A percentile compares a stretch with the other conserved stretches of the same genome.
Evolutionary conservation across 1,140 invertebrate species (phyloP).

Genomic region (Drosophila ambigua): DNA sequence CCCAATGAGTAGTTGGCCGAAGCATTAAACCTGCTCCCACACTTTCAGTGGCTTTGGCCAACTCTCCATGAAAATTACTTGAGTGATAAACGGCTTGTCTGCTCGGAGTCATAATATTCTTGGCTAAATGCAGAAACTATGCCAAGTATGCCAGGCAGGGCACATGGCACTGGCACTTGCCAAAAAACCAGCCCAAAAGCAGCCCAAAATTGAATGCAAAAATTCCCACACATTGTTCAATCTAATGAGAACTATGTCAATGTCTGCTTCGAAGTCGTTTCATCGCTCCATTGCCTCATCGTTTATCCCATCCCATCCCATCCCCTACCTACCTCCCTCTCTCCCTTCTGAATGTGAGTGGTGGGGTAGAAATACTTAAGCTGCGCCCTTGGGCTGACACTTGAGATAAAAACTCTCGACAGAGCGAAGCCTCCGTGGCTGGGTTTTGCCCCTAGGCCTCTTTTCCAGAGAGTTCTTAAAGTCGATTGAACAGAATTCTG

Average conservation of each 20-base stretch:
- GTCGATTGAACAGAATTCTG: slow-evolving; percentile 50
- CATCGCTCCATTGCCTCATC: too few species aligned
- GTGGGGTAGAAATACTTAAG: slow-evolving; percentile 33
- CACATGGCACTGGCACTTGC: slow-evolving; percentile 31
- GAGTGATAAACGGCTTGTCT: not conserved
- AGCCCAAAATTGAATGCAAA: slow-evolving; percentile 49
- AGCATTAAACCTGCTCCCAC: not conserved
- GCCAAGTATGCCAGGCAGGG: slow-evolving; percentile 31
- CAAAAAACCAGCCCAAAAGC: slow-evolving; percentile 24
- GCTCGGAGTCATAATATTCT: slow-evolving; percentile 17
- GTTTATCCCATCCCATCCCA: slow-evolving; percentile 4
- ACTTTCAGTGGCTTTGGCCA: slow-evolving; percentile 1
- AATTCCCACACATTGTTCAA: slow-evolving; percentile 65
- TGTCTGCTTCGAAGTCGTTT: slow-evolving; percentile 41
- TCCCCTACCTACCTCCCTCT: not conserved
- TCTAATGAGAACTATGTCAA: slow-evolving; percentile 72
- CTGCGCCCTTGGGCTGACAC: slow-evolving; percentile 70
- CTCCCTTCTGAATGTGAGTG: not conserved
- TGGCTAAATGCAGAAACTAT: slow-evolving; percentile 26
- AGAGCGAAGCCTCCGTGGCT: slow-evolving; percentile 5
- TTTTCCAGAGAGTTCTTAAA: slow-evolving; percentile 19
- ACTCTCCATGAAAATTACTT: not conserved
- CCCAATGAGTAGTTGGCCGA: slow-evolving; percentile 9
- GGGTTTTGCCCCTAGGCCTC: slow-evolving; percentile 2
- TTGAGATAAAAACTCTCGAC: slow-evolving; percentile 58